Evolutionary conservation across 2,113 vertebrate genomes (phyloP).

Genomic region (Sclerurus mexicanus): DNA sequence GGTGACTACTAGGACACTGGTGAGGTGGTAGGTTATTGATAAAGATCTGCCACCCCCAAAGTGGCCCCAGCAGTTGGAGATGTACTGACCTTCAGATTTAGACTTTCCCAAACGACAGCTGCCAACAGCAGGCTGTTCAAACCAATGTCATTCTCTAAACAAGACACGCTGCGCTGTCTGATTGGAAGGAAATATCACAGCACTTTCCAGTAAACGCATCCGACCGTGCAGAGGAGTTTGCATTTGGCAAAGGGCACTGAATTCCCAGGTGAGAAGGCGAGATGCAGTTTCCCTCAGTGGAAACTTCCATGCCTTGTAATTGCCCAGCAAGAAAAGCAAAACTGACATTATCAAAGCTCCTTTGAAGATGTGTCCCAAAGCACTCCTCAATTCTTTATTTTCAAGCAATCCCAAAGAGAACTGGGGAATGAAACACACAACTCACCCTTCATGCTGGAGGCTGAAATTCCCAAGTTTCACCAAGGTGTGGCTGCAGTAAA

Average conservation of each 20-base stretch:
- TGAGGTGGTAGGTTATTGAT: background rate
- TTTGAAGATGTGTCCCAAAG: background rate
- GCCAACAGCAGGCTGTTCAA: background rate
- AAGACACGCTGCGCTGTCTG: background rate
- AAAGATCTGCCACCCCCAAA: background rate
- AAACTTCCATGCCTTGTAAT: slow-evolving; percentile 18
- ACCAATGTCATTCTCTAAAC: background rate
- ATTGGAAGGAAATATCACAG: background rate
- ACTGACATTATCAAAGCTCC: background rate
- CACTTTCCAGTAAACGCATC: background rate
- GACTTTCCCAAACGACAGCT: background rate
- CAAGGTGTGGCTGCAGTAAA: background rate
- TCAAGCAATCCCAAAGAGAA: background rate
- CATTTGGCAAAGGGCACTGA: background rate
- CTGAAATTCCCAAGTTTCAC: background rate
- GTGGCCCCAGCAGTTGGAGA: background rate
- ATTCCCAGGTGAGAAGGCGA: background rate
- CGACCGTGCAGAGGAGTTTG: background rate
- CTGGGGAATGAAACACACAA: background rate
- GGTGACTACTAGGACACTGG: background rate
- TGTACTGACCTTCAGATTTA: background rate
- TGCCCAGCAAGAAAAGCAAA: background rate
- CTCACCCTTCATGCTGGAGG: background rate
- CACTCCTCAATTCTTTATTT: background rate
- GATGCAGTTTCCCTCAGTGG: background rate